phyloP scores from a whole-genome alignment of 2,888 invertebrate species.

The Drosophila tripunctata region DNA sequence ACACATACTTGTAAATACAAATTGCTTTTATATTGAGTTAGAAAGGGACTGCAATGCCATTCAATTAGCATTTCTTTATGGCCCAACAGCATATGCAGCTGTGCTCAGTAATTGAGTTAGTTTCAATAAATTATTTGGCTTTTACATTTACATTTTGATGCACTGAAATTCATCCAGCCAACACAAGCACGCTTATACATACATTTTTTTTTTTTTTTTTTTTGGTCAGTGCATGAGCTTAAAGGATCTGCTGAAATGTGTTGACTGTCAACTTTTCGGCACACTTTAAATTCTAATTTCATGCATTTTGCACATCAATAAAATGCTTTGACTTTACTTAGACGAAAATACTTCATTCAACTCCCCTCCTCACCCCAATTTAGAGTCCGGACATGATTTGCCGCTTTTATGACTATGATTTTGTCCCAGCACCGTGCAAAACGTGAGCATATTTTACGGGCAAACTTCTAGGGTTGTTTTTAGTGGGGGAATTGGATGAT shows the following conservation, averaged over 20 bases:
- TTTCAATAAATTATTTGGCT: constrained; percentile 45
- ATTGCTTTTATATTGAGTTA: constrained; percentile 71
- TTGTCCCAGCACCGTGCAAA: constrained; percentile 28
- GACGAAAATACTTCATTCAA: background rate
- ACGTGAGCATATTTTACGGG: constrained; percentile 64
- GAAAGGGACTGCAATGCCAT: constrained; percentile 43
- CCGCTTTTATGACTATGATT: constrained; percentile 60
- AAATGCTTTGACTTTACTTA: constrained; percentile 52
- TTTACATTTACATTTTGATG: constrained; percentile 28
- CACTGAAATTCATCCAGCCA: constrained; percentile 7
- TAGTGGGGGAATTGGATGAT: background rate
- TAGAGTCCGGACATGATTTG: constrained; percentile 56
- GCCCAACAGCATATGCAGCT: constrained; percentile 30
- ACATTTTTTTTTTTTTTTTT: too few relatives aligned
- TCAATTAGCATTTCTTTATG: constrained; percentile 68
- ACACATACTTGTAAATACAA: constrained; percentile 57
- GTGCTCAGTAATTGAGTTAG: constrained; percentile 53
- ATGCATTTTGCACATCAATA: constrained; percentile 81
- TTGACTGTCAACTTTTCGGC: constrained; percentile 39
- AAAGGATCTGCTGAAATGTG: constrained; percentile 29
- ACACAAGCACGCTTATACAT: constrained; percentile 18
- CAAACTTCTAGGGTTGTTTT: constrained; percentile 20
- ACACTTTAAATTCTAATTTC: constrained; percentile 78
- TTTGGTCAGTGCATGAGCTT: constrained; percentile 6
- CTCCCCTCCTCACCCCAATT: too few relatives aligned